Evolutionary conservation across 2,888 invertebrate species (phyloP).

Genomic region (Eupelmus urozonus): DNA sequence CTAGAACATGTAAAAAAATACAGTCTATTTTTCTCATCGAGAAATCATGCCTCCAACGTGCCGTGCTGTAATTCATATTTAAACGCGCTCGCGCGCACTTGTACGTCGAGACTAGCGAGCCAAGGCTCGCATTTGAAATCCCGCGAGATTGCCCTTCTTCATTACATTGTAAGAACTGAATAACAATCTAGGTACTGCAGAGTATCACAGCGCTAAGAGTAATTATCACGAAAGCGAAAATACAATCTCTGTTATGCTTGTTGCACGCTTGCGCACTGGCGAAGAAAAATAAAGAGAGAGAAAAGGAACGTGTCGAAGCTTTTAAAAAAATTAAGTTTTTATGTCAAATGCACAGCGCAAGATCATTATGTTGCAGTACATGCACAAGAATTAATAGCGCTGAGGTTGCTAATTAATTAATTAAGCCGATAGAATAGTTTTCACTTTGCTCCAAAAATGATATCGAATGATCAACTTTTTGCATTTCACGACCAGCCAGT

Average conservation of each 20-base stretch:
- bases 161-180: not conserved
- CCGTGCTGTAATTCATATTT: no score
- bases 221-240: slow-evolving; percentile 40
- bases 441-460: no score
- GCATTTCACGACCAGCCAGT: no score
- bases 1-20: no score
- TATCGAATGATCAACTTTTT: no score
- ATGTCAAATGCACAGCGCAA: slow-evolving; percentile 7
- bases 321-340: slow-evolving; percentile 28
- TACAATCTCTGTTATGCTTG: not conserved
- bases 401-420: no score
- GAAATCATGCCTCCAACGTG: no score
- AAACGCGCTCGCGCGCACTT: not conserved
- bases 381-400: no score
- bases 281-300: not conserved
- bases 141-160: not conserved
- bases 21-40: no score
- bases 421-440: no score
- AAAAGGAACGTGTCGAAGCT: not conserved
- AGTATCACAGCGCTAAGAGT: not conserved
- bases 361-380: no score
- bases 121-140: not conserved
- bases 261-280: not conserved
- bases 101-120: not conserved
- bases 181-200: not conserved